phyloP scores from a whole-genome alignment of 2,888 invertebrate genomes.

The Eudasyphora cyanicolor region DNA sequence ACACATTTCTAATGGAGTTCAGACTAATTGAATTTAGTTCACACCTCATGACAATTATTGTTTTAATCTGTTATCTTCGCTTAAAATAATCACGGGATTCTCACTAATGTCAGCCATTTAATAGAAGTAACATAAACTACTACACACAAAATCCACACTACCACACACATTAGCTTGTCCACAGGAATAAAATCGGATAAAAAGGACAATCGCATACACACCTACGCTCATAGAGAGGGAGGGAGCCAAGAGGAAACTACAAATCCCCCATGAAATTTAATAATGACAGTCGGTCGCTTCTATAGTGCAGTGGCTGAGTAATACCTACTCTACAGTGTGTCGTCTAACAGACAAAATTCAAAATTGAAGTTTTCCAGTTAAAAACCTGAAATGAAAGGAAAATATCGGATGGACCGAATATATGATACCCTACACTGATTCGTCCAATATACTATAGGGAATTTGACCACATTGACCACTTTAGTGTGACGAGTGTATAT shows the following conservation, averaged over 20 bases:
- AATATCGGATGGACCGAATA: no score
- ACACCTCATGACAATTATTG: conserved; percentile 30
- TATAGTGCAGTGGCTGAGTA: no score
- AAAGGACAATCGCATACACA: background rate
- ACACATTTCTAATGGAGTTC: background rate
- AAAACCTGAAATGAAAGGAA: no score
- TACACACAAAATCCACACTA: background rate
- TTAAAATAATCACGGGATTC: conserved; percentile 16
- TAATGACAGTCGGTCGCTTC: conserved; percentile 15
- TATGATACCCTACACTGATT: no score
- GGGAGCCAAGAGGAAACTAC: background rate
- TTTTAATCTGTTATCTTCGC: background rate
- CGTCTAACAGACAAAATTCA: no score
- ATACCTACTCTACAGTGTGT: no score
- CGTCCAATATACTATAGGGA: no score
- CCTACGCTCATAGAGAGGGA: background rate
- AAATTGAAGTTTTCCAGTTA: no score
- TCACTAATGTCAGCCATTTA: conserved; percentile 14
- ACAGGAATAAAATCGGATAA: background rate
- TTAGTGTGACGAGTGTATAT: no score
- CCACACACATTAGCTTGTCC: background rate
- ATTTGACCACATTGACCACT: no score
- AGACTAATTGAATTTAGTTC: conserved; percentile 27
- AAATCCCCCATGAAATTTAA: conserved; percentile 21
- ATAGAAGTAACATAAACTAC: conserved; percentile 5